Conservation (phyloP, 2,888 invertebrate species). For the Nomada ferruginata region DNA sequence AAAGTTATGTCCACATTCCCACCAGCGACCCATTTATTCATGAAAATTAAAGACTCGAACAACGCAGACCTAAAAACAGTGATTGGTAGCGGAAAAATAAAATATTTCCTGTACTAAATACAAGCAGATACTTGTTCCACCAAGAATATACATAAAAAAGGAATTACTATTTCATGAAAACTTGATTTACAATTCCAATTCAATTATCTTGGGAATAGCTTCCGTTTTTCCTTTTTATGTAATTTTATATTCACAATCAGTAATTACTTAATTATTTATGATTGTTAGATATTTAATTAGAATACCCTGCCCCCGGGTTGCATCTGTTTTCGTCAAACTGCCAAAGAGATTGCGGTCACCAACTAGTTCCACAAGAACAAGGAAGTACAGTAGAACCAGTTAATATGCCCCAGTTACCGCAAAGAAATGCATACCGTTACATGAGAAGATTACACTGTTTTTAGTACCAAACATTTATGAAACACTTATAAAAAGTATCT, state of each 20-base stretch:
- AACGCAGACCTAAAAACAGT: too few species aligned
- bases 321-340: slow-evolving; percentile 26
- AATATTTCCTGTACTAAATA: too few species aligned
- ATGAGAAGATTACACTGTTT: slow-evolving; percentile 1
- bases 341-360: slow-evolving; percentile 29
- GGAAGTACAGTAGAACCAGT: slow-evolving; percentile 50
- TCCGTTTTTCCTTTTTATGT: not conserved
- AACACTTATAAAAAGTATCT: slow-evolving; percentile 12
- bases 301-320: not conserved
- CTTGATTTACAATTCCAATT: too few species aligned
- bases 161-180: too few species aligned
- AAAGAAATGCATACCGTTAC: slow-evolving; percentile 47
- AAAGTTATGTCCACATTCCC: too few species aligned
- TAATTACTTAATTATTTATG: too few species aligned
- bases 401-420: slow-evolving; percentile 54
- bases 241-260: not conserved
- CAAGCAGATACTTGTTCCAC: too few species aligned
- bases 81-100: too few species aligned
- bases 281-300: not conserved
- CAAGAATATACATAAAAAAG: too few species aligned
- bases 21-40: too few species aligned
- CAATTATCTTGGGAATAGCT: too few species aligned
- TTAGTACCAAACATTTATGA: slow-evolving; percentile 15
- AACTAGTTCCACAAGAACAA: slow-evolving; percentile 34
- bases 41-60: too few species aligned